A percentile compares a stretch with the other conserved stretches of the same genome.
phyloP scores from a whole-genome alignment of 2,113 vertebrate species.

The Charina bottae region DNA sequence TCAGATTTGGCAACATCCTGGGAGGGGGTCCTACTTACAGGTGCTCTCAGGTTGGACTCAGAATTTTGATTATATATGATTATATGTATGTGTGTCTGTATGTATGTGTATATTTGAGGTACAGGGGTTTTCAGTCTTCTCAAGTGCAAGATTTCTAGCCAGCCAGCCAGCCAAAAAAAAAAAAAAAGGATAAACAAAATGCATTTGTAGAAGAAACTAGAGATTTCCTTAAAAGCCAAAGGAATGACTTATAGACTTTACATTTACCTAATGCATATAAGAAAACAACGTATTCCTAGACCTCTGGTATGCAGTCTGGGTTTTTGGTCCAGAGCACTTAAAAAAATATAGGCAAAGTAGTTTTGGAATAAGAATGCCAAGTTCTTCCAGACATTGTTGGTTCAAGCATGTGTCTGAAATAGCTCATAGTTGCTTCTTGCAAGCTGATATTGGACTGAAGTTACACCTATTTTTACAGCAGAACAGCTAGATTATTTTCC shows the following conservation, averaged over 20 bases:
- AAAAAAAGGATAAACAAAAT: slow-evolving; percentile 35
- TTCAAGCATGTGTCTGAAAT: slow-evolving; percentile 64
- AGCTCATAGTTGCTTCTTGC: slow-evolving; percentile 47
- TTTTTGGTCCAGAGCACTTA: slow-evolving; percentile 60
- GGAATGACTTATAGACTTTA: slow-evolving; percentile 64
- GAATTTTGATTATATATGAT: background rate
- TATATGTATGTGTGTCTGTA: background rate
- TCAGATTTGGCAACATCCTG: background rate
- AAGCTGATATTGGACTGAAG: slow-evolving; percentile 50
- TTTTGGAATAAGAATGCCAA: slow-evolving; percentile 52
- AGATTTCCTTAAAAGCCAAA: slow-evolving; percentile 61
- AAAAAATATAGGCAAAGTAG: slow-evolving; percentile 58
- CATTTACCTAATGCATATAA: slow-evolving; percentile 64
- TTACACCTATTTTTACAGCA: slow-evolving; percentile 54
- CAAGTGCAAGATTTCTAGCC: slow-evolving; percentile 34
- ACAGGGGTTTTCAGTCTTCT: background rate
- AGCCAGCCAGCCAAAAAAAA: background rate
- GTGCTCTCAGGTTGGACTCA: background rate
- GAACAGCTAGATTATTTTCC: slow-evolving; percentile 41
- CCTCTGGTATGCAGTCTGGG: slow-evolving; percentile 68
- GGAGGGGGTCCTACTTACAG: background rate
- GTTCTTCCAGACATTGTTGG: slow-evolving; percentile 67
- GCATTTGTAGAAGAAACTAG: slow-evolving; percentile 61
- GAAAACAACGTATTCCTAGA: slow-evolving; percentile 72
- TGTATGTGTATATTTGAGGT: background rate